Base-by-base conservation (phyloP, 2,888 invertebrate genomes). In the Unio pictorum region DNA sequence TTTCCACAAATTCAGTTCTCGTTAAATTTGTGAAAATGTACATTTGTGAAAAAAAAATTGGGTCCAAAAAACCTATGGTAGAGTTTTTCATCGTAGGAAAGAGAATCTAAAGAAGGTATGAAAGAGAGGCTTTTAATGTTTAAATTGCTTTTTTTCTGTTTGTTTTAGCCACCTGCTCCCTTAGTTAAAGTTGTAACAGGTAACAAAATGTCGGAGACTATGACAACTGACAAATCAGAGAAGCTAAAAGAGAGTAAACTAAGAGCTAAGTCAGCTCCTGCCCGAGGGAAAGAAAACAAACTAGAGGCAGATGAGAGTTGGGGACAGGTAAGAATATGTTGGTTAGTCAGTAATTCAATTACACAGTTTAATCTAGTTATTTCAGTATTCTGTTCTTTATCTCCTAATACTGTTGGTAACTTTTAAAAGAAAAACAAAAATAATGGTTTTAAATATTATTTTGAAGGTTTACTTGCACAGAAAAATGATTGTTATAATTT, bases 151-250 rank as follows among this genome's bases (percentile, higher is more conserved):
- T 55, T 4, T 64, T 55, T 45, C 7, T 28, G n/a, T n/a, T 23
- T 20, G 63, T 76, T 77, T 55, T 73, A 87, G 87, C 87, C 88
- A 0, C 86, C 88, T 30, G 84, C 86, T 20, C 86, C 88, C 15
- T 70, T 87, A 62, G 85, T 88, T 55, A 85, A 85, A 68, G 84
- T 87, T 61, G 82, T 84, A 18, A 82, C 82, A 23, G 72, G 72
- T 61, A 86, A 85, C 79, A 85, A 84, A 73, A 83, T 85, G 84
- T 82, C 83, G 8, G 86, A 86, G n/a, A 82, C 82, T 2, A 64
- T 79, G 26, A 74, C 78, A 59, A 78, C 81, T 30, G 83, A 82
- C 45, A 81, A 73, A 56, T 73, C 78, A 30, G 26, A 67, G 1
- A 68, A 61, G 63, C 60, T 54, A 20, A 72, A 65, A 63, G 62